These are phyloP conservation scores for Ophion slaviceki DNA, from an alignment of 2,888 invertebrate genomes.

Conservation along the genomic window DNA sequence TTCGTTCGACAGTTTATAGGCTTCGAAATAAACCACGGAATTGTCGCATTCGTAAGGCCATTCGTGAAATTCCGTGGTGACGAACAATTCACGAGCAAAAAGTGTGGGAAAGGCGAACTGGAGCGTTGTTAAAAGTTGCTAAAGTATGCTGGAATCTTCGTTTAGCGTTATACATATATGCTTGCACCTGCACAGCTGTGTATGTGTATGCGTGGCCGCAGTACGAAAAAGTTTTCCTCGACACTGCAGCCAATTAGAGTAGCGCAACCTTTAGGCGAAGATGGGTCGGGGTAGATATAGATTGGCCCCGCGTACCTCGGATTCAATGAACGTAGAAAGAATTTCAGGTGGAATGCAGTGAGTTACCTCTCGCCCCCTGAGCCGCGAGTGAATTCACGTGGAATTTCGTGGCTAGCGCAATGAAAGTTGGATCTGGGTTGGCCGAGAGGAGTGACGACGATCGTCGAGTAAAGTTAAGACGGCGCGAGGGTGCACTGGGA, in stretches of 20 bases:
- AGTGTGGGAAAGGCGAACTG: background rate
- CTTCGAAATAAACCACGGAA: background rate
- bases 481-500: conserved; percentile 3
- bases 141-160: conserved; percentile 3
- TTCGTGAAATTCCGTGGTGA: conserved; percentile 41
- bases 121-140: conserved; percentile 23
- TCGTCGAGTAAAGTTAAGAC: conserved; percentile 13
- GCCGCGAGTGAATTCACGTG: conserved; percentile 58
- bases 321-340: conserved; percentile 59
- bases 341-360: conserved; percentile 60
- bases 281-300: conserved; percentile 28
- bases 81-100: conserved; percentile 17
- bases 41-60: conserved; percentile 5
- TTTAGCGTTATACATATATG: no score
- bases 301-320: conserved; percentile 30
- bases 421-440: conserved; percentile 45
- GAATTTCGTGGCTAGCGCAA: conserved; percentile 52
- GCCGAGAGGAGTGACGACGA: conserved; percentile 16
- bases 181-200: background rate
- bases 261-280: conserved; percentile 12
- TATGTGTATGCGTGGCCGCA: background rate
- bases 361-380: conserved; percentile 36
- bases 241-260: conserved; percentile 58
- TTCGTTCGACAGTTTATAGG: background rate
- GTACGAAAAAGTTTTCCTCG: conserved; percentile 45